phyloP scores from a whole-genome alignment of 1,140 invertebrate species.

The Eueides isabella region DNA sequence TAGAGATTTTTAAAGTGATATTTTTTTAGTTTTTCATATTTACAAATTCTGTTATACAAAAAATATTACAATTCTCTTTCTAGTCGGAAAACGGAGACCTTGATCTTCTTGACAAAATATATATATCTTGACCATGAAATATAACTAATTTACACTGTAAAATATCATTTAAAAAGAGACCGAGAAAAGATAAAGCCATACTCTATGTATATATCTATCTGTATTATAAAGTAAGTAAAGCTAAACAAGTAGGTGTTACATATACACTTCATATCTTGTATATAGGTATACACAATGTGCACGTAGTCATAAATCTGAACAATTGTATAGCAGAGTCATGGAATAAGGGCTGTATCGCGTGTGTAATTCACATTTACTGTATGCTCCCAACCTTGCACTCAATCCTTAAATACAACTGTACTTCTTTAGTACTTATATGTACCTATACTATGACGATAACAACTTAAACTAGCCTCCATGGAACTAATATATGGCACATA shows the following conservation, averaged over 20 bases:
- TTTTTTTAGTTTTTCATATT: too few species aligned
- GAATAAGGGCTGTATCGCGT: constrained; percentile 35
- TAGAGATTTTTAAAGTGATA: not conserved
- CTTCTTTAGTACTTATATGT: not conserved
- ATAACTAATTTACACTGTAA: too few species aligned
- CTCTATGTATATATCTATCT: too few species aligned
- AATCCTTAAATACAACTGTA: constrained; percentile 25
- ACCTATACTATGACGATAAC: not conserved
- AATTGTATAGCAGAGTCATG: constrained; percentile 28
- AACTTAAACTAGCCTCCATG: not conserved
- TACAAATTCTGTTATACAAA: too few species aligned
- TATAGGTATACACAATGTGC: not conserved
- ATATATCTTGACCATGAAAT: too few species aligned
- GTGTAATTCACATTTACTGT: constrained; percentile 30
- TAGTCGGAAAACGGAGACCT: too few species aligned
- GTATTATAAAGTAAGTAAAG: too few species aligned
- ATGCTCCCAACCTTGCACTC: constrained; percentile 36
- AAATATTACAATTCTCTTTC: too few species aligned
- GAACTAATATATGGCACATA: not conserved
- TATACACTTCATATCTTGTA: not conserved
- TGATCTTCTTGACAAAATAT: too few species aligned
- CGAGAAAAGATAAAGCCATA: too few species aligned
- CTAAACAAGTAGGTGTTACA: not conserved
- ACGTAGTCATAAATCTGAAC: constrained; percentile 6
- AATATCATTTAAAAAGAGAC: too few species aligned